phyloP scores from a whole-genome alignment of 2,797 vertebrate species.

The Enteromius mattozi region DNA sequence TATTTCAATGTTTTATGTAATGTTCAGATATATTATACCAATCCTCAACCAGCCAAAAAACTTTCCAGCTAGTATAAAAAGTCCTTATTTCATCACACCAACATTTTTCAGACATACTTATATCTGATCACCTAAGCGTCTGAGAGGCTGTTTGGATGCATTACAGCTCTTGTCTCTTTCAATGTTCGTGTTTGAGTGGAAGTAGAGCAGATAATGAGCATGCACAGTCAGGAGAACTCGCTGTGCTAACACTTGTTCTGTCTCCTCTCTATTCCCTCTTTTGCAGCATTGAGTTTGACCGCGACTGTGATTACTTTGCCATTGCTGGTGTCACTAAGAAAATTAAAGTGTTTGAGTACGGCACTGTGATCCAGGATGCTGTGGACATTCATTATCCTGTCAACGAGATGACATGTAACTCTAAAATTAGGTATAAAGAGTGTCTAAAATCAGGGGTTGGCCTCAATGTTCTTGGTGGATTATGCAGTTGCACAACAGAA shows the following conservation, averaged over 20 bases:
- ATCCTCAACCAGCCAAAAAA: background rate
- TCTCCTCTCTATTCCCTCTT: conserved; percentile 8
- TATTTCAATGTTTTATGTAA: background rate
- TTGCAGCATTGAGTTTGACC: conserved; percentile 97
- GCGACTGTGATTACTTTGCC: conserved; percentile 99
- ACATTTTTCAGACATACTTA: background rate
- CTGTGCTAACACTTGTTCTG: conserved; percentile 44
- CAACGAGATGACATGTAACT: conserved; percentile 99
- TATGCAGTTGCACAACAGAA: background rate
- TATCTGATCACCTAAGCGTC: conserved; percentile 3
- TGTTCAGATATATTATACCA: background rate
- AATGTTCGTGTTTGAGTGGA: conserved; percentile 36
- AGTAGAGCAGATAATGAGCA: conserved; percentile 44
- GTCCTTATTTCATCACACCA: background rate
- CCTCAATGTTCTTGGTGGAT: conserved; percentile 4
- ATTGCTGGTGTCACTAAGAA: conserved; percentile 99
- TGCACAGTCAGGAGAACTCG: conserved; percentile 25
- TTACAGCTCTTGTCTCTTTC: conserved; percentile 20
- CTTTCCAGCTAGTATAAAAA: background rate
- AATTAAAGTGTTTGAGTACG: conserved; percentile 99
- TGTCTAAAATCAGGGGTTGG: conserved; percentile 20
- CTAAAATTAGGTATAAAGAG: conserved; percentile 93
- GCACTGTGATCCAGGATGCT: conserved; percentile 97
- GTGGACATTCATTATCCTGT: conserved; percentile 99
- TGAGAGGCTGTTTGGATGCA: conserved; percentile 20